phyloP scores from a whole-genome alignment of 2,888 invertebrate genomes.

The Sycophila texana region DNA sequence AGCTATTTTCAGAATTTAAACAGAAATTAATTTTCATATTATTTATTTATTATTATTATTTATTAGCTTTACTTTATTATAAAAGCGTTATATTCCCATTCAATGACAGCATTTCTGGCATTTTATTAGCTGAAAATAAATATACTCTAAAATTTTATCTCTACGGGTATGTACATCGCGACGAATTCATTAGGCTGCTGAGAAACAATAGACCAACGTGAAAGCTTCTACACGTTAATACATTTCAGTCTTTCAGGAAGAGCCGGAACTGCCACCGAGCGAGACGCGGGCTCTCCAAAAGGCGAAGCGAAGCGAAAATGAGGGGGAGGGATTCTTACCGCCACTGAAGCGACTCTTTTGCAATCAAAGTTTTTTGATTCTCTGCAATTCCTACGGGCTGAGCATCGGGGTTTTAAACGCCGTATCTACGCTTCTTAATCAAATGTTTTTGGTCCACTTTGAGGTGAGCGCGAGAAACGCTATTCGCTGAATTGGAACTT shows the following conservation, averaged over 20 bases:
- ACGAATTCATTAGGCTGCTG: too few species aligned
- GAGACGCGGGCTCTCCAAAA: constrained; percentile 68
- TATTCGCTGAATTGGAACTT: constrained; percentile 5
- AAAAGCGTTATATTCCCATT: too few species aligned
- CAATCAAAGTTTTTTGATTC: constrained; percentile 78
- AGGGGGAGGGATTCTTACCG: constrained; percentile 59
- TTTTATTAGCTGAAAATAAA: too few species aligned
- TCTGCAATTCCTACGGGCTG: constrained; percentile 82
- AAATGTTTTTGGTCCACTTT: constrained; percentile 74
- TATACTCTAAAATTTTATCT: too few species aligned
- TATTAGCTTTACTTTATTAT: too few species aligned
- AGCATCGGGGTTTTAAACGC: constrained; percentile 85
- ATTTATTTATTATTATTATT: too few species aligned
- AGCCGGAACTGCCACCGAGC: constrained; percentile 79
- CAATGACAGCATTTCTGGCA: too few species aligned
- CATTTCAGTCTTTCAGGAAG: constrained; percentile 78
- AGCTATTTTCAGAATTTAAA: too few species aligned
- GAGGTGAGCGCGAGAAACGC: constrained; percentile 67
- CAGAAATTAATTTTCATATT: too few species aligned
- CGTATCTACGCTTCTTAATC: constrained; percentile 81
- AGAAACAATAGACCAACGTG: too few species aligned
- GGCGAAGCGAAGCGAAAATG: constrained; percentile 53
- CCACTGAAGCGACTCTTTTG: constrained; percentile 77
- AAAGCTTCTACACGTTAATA: too few species aligned
- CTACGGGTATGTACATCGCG: too few species aligned